Percentiles rank a stretch among this genome's conserved stretches.
Conservation (phyloP, 2,888 invertebrate species). For the Lissocephala sabroskyi region DNA sequence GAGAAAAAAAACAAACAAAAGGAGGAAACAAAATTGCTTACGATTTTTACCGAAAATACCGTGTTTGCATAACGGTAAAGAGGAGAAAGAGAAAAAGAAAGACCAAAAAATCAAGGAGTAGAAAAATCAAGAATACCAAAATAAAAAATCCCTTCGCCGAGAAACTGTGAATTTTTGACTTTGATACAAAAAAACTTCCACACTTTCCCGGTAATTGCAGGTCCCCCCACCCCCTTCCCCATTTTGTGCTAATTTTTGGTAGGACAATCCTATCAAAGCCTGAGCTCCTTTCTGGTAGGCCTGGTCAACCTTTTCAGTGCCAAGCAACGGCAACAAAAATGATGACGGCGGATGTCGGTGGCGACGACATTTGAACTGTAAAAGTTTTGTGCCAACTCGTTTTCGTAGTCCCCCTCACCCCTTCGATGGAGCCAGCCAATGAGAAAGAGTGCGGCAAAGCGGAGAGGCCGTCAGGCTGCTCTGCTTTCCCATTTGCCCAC, state of each 20-base stretch:
- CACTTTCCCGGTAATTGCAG: conserved; percentile 35
- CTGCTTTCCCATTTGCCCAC: too few species aligned
- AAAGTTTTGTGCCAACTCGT: conserved; percentile 49
- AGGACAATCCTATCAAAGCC: too few species aligned
- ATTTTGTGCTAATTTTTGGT: too few species aligned
- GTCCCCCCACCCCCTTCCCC: too few species aligned
- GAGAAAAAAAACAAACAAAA: conserved; percentile 11
- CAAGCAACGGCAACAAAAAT: conserved; percentile 1
- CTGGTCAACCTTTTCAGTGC: conserved; percentile 4
- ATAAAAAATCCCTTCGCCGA: conserved; percentile 16
- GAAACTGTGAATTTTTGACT: conserved; percentile 36
- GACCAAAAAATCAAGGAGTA: background rate
- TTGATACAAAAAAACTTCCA: conserved; percentile 31
- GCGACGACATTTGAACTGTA: conserved; percentile 48
- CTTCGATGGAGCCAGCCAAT: too few species aligned
- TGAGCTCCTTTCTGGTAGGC: conserved; percentile 3
- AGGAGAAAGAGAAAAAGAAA: conserved; percentile 1
- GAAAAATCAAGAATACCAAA: background rate
- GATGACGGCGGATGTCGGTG: conserved; percentile 19
- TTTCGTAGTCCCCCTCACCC: too few species aligned
- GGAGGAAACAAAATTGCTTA: conserved; percentile 14
- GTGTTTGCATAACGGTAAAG: conserved; percentile 28
- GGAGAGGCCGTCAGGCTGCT: too few species aligned
- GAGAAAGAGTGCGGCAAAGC: too few species aligned
- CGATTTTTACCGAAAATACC: conserved; percentile 23